Conservation (phyloP, 2,113 vertebrate species). For the Coryphaenoides rupestris region DNA sequence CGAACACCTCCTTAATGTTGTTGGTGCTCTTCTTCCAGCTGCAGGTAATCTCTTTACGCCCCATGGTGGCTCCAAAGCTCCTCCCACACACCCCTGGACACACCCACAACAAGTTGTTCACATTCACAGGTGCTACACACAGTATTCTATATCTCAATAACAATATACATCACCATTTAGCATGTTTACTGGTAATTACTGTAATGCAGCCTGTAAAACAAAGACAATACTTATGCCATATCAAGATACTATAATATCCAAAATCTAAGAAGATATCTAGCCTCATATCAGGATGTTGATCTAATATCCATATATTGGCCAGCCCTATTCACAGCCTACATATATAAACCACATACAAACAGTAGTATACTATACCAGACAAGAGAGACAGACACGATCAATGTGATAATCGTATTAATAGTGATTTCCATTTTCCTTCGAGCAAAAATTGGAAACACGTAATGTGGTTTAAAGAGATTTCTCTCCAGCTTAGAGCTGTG, state of each 20-base stretch:
- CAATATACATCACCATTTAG: too few relatives aligned
- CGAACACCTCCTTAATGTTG: slow-evolving; percentile 89
- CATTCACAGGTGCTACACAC: not conserved
- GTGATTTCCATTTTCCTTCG: not conserved
- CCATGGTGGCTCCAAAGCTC: slow-evolving; percentile 81
- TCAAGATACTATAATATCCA: too few relatives aligned
- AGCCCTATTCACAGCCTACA: too few relatives aligned
- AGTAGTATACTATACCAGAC: not conserved
- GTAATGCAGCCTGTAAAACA: too few relatives aligned
- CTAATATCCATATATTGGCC: too few relatives aligned
- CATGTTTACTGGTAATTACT: too few relatives aligned
- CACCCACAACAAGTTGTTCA: not conserved
- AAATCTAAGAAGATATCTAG: too few relatives aligned
- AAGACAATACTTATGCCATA: too few relatives aligned
- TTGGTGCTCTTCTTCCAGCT: slow-evolving; percentile 88
- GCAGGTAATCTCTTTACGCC: slow-evolving; percentile 80
- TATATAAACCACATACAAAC: not conserved
- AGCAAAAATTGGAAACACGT: not conserved
- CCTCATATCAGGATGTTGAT: too few relatives aligned
- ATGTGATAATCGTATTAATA: not conserved
- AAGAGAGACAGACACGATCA: not conserved
- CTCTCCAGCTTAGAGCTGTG: not conserved
- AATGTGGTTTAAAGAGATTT: not conserved
- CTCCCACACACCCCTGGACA: not conserved
- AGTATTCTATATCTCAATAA: too few relatives aligned